These are phyloP conservation scores for Phrynocephalus forsythii DNA, from an alignment of 2,797 vertebrate species.

Conservation along the genomic window DNA sequence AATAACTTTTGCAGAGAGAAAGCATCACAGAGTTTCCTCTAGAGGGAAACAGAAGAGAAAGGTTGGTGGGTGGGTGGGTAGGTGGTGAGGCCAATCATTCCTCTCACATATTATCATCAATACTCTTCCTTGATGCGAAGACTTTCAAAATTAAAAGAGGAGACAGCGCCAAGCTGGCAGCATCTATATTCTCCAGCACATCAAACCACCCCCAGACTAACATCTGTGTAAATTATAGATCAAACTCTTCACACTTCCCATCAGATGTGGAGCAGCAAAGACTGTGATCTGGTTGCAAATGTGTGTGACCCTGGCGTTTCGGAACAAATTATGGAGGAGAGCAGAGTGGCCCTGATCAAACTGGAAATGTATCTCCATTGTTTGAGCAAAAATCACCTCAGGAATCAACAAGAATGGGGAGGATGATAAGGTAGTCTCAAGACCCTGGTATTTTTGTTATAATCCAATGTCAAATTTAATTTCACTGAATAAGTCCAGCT, in stretches of 20 bases:
- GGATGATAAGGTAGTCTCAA: neutral
- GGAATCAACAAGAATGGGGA: neutral
- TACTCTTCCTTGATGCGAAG: conserved; percentile 29
- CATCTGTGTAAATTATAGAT: conserved; percentile 65
- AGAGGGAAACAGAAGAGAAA: neutral
- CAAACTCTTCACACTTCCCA: conserved; percentile 14
- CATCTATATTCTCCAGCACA: conserved; percentile 11
- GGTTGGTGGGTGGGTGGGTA: no score
- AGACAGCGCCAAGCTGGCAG: conserved; percentile 1
- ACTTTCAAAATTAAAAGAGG: conserved; percentile 40
- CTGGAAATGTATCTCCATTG: conserved; percentile 7
- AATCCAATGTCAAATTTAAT: conserved; percentile 10
- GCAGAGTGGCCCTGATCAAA: neutral
- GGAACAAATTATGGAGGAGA: neutral
- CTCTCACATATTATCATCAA: conserved; percentile 21
- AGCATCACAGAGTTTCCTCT: neutral
- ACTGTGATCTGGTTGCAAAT: neutral
- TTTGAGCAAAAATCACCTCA: neutral
- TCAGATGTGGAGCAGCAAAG: conserved; percentile 25
- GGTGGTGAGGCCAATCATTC: neutral
- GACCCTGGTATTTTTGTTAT: conserved; percentile 9
- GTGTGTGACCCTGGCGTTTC: conserved; percentile 5
- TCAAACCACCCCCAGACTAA: neutral
- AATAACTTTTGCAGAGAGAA: conserved; percentile 6
- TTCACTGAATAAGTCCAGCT: conserved; percentile 27